Conservation (phyloP, 2,888 invertebrate species). For the Amblyjoppa fuscipennis region DNA sequence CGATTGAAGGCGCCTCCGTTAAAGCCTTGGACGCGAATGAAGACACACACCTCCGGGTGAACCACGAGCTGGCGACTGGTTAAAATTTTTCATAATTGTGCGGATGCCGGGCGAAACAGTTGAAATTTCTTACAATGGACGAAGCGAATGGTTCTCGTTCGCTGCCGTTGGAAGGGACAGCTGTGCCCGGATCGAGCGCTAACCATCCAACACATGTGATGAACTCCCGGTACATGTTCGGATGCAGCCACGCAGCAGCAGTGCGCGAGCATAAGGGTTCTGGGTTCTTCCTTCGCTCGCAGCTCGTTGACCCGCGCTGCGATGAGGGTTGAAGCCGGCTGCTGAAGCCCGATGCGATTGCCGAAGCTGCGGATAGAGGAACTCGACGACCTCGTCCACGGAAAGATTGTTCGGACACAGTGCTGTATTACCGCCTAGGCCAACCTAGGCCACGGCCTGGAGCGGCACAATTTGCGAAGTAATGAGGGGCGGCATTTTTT, state of each 20-base stretch:
- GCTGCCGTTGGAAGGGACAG: constrained; percentile 64
- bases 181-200: constrained; percentile 49
- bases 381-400: background rate
- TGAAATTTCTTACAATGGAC: background rate
- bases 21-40: too few species aligned
- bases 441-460: too few species aligned
- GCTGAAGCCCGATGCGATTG: constrained; percentile 72
- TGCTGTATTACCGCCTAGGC: too few species aligned
- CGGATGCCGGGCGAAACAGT: background rate
- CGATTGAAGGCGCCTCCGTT: too few species aligned
- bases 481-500: too few species aligned
- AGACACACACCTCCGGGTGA: background rate
- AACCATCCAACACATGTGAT: constrained; percentile 52
- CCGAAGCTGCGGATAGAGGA: background rate
- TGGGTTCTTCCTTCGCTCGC: background rate
- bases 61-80: background rate
- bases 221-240: constrained; percentile 6
- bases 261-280: constrained; percentile 3
- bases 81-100: constrained; percentile 4
- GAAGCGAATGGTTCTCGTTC: background rate
- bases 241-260: background rate
- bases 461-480: too few species aligned
- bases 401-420: background rate
- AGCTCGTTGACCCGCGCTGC: background rate
- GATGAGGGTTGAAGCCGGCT: constrained; percentile 73